Base-by-base conservation (phyloP, 2,888 invertebrate genomes). In the Lapara coniferarum region DNA sequence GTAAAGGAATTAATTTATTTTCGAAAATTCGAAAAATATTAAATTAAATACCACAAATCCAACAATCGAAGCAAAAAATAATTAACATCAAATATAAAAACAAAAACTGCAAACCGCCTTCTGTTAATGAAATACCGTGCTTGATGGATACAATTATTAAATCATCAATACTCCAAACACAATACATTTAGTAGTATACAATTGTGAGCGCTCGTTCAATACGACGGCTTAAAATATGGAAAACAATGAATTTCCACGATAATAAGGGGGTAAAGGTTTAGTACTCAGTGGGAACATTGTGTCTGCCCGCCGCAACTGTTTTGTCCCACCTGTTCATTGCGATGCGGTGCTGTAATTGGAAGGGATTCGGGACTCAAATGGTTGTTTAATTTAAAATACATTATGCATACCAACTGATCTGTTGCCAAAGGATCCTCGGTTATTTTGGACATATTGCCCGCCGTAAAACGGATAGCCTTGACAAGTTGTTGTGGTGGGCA, bases 161-260 rank as follows among this genome's bases (percentile, higher is more conserved):
- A 63, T 46, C 49, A 63, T 49, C 63, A 63, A 63, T 63, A 63
- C 14, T 30, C 14, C 57, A 57, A 57, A 30, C 49, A 63, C 49
- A 63, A 63, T 55, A 53, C 68, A 69, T 53, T 69, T 53, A 59
- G 52, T 59, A 52, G 5, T 53, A 66, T 52, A 66, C 52, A 37
- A 52, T 66, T 25, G 16, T 55, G 55, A 19, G 57, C 30, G 73
- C 75, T 74, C 76, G 77, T 86, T 86, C 81, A 86, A 85, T 82
- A 76, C 78, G 79, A 76, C 77, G 78, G 81, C 89, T 89, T 90
- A 89, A 88, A 92, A 90, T 88, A 84, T 89, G 81, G 87, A 88
- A 92, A 92, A 94, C 93, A 94, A 94, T 92, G 89, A 87, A 80
- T 85, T 79, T 86, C 79, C 85, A 83, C 87, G 88, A 85, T 91